phyloP scores from a whole-genome alignment of 1,140 invertebrate species.

The Mycetomoellerius zeteki region DNA sequence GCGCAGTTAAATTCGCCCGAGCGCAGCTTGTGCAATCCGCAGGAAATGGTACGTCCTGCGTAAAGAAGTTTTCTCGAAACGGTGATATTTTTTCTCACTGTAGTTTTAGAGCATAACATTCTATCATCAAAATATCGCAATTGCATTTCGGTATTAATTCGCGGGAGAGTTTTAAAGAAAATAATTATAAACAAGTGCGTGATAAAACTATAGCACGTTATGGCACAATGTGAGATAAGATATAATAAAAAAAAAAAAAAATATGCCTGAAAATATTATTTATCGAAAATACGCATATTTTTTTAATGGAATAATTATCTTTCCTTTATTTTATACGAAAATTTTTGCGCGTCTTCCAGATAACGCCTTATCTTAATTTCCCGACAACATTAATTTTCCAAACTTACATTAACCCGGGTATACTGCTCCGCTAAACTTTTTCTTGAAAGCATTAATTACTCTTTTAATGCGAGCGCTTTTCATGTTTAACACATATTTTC shows the following conservation, averaged over 20 bases:
- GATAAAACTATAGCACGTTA: background rate
- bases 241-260: too few relatives aligned
- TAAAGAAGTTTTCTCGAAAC: conserved; percentile 30
- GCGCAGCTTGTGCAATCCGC: conserved; percentile 46
- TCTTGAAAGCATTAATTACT: conserved; percentile 42
- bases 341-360: background rate
- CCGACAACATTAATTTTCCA: conserved; percentile 48
- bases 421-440: conserved; percentile 11
- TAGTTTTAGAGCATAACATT: background rate
- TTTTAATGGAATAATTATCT: conserved; percentile 8
- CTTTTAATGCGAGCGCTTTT: conserved; percentile 2
- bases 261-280: background rate
- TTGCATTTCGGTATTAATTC: background rate
- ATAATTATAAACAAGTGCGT: background rate
- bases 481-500: conserved; percentile 14
- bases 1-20: conserved; percentile 66
- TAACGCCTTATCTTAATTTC: conserved; percentile 39
- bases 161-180: background rate
- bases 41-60: conserved; percentile 42
- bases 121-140: background rate
- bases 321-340: background rate
- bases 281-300: background rate
- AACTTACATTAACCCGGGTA: conserved; percentile 18
- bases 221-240: too few relatives aligned
- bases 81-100: conserved; percentile 14